phyloP scores from a whole-genome alignment of 2,797 vertebrate genomes.

The Nyctibius grandis region DNA sequence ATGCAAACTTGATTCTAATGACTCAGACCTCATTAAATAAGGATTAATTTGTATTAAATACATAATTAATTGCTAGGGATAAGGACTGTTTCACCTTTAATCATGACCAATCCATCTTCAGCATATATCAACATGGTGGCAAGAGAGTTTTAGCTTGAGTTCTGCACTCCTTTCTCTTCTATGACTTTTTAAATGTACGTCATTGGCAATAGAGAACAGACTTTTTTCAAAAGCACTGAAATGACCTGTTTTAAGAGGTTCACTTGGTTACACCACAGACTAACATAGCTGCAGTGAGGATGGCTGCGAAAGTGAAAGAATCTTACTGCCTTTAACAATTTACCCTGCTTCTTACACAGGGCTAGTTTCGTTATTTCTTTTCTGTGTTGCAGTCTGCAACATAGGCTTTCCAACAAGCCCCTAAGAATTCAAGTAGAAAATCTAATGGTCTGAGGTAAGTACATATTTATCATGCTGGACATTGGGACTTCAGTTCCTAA shows the following conservation, averaged over 20 bases:
- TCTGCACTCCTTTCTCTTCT: background rate
- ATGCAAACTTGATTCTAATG: background rate
- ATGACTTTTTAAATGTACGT: background rate
- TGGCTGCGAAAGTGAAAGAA: background rate
- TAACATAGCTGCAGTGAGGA: background rate
- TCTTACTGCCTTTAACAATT: background rate
- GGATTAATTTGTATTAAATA: slow-evolving; percentile 9
- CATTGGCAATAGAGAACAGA: background rate
- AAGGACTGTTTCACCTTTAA: background rate
- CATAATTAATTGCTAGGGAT: background rate
- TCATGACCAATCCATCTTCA: background rate
- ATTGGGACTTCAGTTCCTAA: background rate
- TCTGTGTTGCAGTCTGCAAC: background rate
- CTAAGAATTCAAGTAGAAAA: background rate
- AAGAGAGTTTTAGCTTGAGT: background rate
- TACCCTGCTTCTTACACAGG: background rate
- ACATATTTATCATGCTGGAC: background rate
- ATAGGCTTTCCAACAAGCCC: background rate
- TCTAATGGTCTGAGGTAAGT: background rate
- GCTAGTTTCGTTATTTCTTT: background rate
- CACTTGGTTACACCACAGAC: background rate
- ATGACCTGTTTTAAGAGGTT: background rate
- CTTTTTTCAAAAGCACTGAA: background rate
- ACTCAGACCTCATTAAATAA: slow-evolving; percentile 17
- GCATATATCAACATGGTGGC: background rate